Evolutionary conservation across 1,140 invertebrate genomes (phyloP), one percentile per base, ranked within the genome.

Genomic region (Mamestra configurata): DNA sequence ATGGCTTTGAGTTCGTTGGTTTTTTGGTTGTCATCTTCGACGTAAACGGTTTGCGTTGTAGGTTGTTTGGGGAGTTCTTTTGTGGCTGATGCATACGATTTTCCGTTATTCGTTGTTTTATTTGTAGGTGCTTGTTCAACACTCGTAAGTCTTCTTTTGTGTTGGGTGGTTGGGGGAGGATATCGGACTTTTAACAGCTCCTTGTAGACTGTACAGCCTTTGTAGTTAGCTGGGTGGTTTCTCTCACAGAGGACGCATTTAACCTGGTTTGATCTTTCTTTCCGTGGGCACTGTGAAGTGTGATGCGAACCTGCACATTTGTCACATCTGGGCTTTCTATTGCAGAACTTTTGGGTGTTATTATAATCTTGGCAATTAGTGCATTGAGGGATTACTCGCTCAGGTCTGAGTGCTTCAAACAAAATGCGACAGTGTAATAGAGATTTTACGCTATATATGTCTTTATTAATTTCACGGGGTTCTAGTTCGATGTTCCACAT

Each of bases 241-340:
- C 46, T 13, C 1, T n/a, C 46, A n/a, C 46, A 49, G 13, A 49
- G 46, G 13, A 49, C 15, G 4, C 46, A 57, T 64, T 64, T 64
- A 6, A 64, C 59, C 15, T 64, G 22, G 27, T 64, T 22, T 13
- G 59, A 64, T 13, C 59, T 6, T n/a, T 64, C 59, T n/a, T 49
- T 49, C 15, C 46, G 11, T 0, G 15, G 6, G 20, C 77, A 79
- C 22, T 70, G 43, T 71, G 53, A 15, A 27, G 77, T 79, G 20
- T 71, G 66, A 46, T 79, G 75, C 18, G 18, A 15, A 66, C 75
- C 75, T 0, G 77, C 77, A 18, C 66, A 79, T 61, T 79, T 79
- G 4, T 71, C 77, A 31, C 77, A 79, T 59, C 35, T 79, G 13
- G 77, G 66, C 61, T 79, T 31, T 71, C 77, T 59, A 35, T 79